phyloP scores from a whole-genome alignment of 2,888 invertebrate species.

The Acleris literana region DNA sequence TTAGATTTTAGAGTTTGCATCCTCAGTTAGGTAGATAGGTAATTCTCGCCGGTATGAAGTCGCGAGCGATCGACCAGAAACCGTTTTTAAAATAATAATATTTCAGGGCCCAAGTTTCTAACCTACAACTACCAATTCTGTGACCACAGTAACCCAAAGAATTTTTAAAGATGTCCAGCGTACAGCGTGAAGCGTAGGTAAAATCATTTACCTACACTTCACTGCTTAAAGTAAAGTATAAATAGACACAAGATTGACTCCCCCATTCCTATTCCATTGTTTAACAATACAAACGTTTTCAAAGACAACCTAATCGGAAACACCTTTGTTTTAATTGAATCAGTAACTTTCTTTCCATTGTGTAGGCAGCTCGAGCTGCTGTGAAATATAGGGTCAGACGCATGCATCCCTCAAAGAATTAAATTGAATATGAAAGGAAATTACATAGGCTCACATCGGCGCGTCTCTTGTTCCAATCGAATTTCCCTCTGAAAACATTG shows the following conservation, averaged over 20 bases:
- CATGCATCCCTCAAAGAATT: conserved; percentile 71
- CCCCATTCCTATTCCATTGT: conserved; percentile 2
- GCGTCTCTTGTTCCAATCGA: conserved; percentile 72
- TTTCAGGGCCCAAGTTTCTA: too few relatives aligned
- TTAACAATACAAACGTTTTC: conserved; percentile 14
- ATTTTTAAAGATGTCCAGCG: not conserved
- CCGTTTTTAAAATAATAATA: too few relatives aligned
- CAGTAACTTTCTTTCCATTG: conserved; percentile 56
- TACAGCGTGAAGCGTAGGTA: too few relatives aligned
- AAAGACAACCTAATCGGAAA: conserved; percentile 43
- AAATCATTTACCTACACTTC: conserved; percentile 4
- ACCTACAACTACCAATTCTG: too few relatives aligned
- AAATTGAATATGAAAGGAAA: conserved; percentile 78
- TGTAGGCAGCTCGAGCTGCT: conserved; percentile 47
- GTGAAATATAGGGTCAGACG: conserved; percentile 55
- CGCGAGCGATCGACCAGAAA: too few relatives aligned
- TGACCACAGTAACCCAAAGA: too few relatives aligned
- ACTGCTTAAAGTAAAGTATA: not conserved
- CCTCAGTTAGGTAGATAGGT: too few relatives aligned
- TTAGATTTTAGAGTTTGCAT: too few relatives aligned
- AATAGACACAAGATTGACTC: conserved; percentile 6
- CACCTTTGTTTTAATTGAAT: conserved; percentile 50
- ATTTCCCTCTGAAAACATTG: conserved; percentile 77
- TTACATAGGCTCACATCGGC: conserved; percentile 72
- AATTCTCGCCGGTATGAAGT: too few relatives aligned